Evolutionary conservation across 2,113 vertebrate species (phyloP).

Genomic region (Nycticryphes semicollaris): DNA sequence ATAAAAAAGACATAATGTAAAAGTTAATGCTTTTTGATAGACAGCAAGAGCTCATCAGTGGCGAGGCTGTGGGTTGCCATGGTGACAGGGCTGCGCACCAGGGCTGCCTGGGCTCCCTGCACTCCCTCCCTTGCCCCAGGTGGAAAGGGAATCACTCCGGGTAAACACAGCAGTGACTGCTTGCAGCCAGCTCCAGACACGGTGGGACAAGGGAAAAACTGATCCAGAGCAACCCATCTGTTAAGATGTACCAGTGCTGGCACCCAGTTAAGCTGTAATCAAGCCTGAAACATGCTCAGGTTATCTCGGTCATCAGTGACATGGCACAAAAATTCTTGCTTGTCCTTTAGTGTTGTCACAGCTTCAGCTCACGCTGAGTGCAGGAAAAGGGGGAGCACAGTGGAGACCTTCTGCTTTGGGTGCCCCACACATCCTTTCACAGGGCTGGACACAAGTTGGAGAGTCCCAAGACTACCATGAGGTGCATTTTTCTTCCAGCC

Average conservation of each 20-base stretch:
- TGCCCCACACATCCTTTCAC: not conserved
- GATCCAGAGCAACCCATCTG: rapidly evolving
- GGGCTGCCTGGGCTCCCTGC: not conserved
- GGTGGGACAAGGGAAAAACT: not conserved
- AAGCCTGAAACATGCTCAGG: not conserved
- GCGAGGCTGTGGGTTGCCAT: constrained; percentile 48
- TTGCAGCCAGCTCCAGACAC: constrained; percentile 30
- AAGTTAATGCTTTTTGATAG: constrained; percentile 66
- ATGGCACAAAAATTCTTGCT: not conserved
- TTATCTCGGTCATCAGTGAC: constrained; percentile 3
- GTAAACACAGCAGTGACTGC: not conserved
- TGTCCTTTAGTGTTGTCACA: not conserved
- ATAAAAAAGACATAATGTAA: constrained; percentile 62
- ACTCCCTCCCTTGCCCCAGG: not conserved
- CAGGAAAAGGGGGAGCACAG: not conserved
- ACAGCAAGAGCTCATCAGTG: constrained; percentile 59
- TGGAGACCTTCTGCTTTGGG: not conserved
- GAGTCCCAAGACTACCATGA: not conserved
- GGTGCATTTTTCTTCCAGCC: not conserved
- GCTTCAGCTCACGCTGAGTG: not conserved
- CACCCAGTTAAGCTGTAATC: not conserved
- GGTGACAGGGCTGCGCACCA: not conserved
- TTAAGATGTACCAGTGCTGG: not conserved
- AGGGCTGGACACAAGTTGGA: not conserved
- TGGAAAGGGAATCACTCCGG: not conserved